A percentile compares a stretch with the other conserved stretches of the same genome.
Conservation (phyloP, 2,113 vertebrate genomes). For the Aptenodytes forsteri region DNA sequence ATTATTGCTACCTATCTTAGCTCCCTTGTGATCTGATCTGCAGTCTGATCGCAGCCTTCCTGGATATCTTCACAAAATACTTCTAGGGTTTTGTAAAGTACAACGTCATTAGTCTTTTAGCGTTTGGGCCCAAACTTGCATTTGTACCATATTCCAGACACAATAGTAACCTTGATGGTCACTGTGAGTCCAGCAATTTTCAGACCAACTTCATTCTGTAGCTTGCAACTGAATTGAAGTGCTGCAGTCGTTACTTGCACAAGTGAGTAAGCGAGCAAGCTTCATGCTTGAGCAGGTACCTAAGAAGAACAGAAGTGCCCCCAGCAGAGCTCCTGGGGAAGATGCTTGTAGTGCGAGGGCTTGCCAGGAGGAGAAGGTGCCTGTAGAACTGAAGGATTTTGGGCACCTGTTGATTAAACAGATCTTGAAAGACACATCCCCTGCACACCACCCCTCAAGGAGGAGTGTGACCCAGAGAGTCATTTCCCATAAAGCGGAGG, state of each 20-base stretch:
- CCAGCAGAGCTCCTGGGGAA: not conserved
- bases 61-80: not conserved
- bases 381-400: not conserved
- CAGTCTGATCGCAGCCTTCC: not conserved
- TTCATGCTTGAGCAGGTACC: not conserved
- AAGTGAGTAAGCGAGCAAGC: not conserved
- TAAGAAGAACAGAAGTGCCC: not conserved
- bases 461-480: not conserved
- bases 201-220: not conserved
- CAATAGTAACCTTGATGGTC: not conserved
- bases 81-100: not conserved
- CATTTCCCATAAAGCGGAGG: not conserved
- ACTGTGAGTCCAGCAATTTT: not conserved
- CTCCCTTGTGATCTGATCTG: not conserved
- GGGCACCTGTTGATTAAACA: not conserved
- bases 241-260: not conserved
- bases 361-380: not conserved
- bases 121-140: not conserved
- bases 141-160: not conserved
- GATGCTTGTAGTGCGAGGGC: accelerated
- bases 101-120: not conserved
- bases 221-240: not conserved
- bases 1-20: not conserved
- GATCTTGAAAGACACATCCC: not conserved
- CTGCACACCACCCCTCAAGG: not conserved